A percentile compares a stretch with the other conserved stretches of the same genome.
Conservation (phyloP, 2,888 invertebrate species). For the Hermaeophaga mercurialis region DNA sequence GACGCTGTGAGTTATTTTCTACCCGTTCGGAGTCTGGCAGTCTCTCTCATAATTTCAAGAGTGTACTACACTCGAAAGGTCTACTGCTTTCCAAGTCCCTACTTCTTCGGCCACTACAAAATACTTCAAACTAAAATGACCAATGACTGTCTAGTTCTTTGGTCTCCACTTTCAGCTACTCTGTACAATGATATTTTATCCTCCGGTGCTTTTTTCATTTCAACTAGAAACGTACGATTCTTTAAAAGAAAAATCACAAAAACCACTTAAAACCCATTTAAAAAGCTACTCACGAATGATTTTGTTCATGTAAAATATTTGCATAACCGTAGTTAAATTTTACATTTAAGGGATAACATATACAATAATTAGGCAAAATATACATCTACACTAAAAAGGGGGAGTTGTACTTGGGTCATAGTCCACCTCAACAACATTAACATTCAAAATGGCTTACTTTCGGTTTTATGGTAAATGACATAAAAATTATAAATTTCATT, state of each 20-base stretch:
- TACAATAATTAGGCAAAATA: too few species aligned
- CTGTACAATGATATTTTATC: slow-evolving; percentile 20
- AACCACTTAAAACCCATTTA: neutral
- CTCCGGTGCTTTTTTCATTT: slow-evolving; percentile 9
- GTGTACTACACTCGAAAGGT: slow-evolving; percentile 31
- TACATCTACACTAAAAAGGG: too few species aligned
- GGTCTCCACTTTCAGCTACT: slow-evolving; percentile 24
- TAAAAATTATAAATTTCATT: too few species aligned
- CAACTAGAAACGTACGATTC: slow-evolving; percentile 4
- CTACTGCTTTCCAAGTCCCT: slow-evolving; percentile 31
- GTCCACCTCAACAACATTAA: too few species aligned
- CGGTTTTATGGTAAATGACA: too few species aligned
- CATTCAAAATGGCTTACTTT: too few species aligned
- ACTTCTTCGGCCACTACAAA: slow-evolving; percentile 32
- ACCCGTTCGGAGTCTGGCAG: slow-evolving; percentile 33
- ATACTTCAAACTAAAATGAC: slow-evolving; percentile 33
- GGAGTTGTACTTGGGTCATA: too few species aligned
- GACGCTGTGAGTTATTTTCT: slow-evolving; percentile 44
- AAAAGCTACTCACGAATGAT: neutral
- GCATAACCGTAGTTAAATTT: neutral
- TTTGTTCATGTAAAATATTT: neutral
- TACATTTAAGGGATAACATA: too few species aligned
- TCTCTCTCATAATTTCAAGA: slow-evolving; percentile 31
- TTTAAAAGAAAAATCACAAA: slow-evolving; percentile 5
- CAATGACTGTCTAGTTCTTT: slow-evolving; percentile 30